A percentile compares a stretch with the other conserved stretches of the same genome.
These are phyloP conservation scores for Eristalinus sepulchralis DNA, from an alignment of 2,888 invertebrate species.

Conservation along the genomic window DNA sequence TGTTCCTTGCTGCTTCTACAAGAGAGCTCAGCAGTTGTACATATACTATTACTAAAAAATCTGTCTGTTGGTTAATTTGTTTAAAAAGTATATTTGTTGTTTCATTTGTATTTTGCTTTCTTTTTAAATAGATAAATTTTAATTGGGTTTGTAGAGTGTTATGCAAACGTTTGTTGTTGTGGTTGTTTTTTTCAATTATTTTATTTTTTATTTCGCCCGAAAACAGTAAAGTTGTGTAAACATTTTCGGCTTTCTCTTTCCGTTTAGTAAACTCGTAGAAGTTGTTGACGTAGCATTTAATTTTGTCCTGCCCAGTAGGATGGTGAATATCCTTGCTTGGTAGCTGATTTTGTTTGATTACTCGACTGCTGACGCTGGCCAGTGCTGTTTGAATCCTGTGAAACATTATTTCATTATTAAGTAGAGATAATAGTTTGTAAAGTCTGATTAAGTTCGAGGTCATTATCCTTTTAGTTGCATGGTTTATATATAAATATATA, in stretches of 20 bases:
- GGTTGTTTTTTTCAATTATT: constrained; percentile 19
- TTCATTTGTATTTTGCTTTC: constrained; percentile 42
- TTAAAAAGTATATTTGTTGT: constrained; percentile 65
- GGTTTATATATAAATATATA: constrained; percentile 14
- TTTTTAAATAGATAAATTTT: constrained; percentile 62
- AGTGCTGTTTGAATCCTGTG: constrained; percentile 81
- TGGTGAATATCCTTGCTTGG: constrained; percentile 81
- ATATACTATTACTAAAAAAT: constrained; percentile 50
- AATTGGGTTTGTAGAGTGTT: constrained; percentile 64
- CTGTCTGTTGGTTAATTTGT: constrained; percentile 64
- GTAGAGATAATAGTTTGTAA: not conserved
- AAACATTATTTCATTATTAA: constrained; percentile 36
- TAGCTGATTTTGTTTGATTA: constrained; percentile 80
- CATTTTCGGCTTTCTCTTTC: constrained; percentile 43
- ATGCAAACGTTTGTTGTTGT: constrained; percentile 58
- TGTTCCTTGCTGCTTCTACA: constrained; percentile 38
- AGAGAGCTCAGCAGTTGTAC: constrained; percentile 14
- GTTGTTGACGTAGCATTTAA: constrained; percentile 73
- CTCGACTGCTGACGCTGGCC: constrained; percentile 81
- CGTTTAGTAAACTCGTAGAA: constrained; percentile 13
- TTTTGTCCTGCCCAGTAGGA: constrained; percentile 81
- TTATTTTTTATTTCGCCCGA: constrained; percentile 47
- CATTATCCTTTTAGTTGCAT: constrained; percentile 56
- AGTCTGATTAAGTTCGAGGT: not conserved
- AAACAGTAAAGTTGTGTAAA: constrained; percentile 41